Conservation (phyloP, 2,113 vertebrate species). For the Thamnophis sirtalis region DNA sequence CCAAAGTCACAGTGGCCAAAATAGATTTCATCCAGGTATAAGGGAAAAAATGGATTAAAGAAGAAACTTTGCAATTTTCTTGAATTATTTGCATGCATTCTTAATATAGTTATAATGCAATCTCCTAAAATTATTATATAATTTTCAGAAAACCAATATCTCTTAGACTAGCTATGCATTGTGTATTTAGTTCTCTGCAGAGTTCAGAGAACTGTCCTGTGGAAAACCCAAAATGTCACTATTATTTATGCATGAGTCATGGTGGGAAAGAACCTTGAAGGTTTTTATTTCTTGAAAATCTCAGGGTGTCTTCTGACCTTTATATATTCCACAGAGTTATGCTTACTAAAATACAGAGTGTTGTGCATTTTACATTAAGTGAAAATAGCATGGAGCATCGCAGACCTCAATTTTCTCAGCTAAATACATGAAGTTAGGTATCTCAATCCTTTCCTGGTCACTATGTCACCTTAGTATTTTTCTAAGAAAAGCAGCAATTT, state of each 20-base stretch:
- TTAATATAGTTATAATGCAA: neutral
- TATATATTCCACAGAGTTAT: neutral
- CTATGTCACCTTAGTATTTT: neutral
- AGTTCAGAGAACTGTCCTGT: neutral
- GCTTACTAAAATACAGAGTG: neutral
- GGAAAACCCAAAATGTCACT: neutral
- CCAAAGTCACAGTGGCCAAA: neutral
- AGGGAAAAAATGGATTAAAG: neutral
- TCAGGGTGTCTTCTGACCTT: neutral
- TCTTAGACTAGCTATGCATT: neutral
- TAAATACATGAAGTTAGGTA: neutral
- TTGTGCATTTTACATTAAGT: neutral
- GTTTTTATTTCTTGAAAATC: neutral
- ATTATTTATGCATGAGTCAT: neutral
- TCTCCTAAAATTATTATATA: neutral
- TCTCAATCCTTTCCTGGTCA: neutral
- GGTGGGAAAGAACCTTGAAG: neutral
- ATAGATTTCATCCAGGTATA: neutral
- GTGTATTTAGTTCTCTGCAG: neutral
- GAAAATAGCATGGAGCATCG: neutral
- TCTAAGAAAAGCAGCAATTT: neutral
- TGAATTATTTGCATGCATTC: neutral
- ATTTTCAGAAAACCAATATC: neutral
- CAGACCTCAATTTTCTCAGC: neutral
- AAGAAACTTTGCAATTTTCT: neutral